Conservation (phyloP, 35 echinoderm and acorn worm genomes). For the Lytechinus pictus region DNA sequence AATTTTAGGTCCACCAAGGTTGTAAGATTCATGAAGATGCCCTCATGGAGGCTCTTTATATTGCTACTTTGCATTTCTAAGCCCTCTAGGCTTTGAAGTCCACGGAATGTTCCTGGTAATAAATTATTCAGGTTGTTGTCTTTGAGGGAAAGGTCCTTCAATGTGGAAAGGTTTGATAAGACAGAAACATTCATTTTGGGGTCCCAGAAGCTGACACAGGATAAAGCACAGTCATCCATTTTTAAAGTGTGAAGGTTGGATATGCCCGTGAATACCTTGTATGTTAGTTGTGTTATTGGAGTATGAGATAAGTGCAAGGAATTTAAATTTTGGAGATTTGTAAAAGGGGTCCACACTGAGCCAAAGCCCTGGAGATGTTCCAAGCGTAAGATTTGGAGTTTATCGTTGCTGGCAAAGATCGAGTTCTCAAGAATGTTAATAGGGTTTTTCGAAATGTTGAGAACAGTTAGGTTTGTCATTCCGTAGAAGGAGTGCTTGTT, state of each 20-base stretch:
- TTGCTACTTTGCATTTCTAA: background rate
- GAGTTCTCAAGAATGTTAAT: background rate
- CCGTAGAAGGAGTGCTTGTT: slow-evolving; percentile 12
- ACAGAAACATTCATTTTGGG: background rate
- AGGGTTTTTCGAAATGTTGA: background rate
- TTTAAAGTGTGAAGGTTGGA: slow-evolving; percentile 2
- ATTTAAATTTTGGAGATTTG: background rate
- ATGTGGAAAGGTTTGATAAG: background rate
- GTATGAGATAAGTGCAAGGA: slow-evolving; percentile 23
- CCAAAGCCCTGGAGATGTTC: background rate
- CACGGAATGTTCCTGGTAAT: slow-evolving; percentile 24
- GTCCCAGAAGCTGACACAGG: background rate
- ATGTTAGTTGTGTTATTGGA: background rate
- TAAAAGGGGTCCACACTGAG: background rate
- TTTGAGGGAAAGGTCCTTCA: background rate
- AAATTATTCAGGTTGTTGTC: slow-evolving; percentile 11
- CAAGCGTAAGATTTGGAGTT: background rate
- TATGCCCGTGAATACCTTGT: background rate
- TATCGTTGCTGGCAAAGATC: background rate
- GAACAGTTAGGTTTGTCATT: slow-evolving; percentile 15
- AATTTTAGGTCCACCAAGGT: background rate
- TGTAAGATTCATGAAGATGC: slow-evolving; percentile 19
- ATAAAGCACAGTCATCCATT: background rate
- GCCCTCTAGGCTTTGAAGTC: background rate
- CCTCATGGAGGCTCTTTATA: background rate